Evolutionary conservation across 2,113 vertebrate genomes (phyloP).

Genomic region (Zapus hudsonius): DNA sequence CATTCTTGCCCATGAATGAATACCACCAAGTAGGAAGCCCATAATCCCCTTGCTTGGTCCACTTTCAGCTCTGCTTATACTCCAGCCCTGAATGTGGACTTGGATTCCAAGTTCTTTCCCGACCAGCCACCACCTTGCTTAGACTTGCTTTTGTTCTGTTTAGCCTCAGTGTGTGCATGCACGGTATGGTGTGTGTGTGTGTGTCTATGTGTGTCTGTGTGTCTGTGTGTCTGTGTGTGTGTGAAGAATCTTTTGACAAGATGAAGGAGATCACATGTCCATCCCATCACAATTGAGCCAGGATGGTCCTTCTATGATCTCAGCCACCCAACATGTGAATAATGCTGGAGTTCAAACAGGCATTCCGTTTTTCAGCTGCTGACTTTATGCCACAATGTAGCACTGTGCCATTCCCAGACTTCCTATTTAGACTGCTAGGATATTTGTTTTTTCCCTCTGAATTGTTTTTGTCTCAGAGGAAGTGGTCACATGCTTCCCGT

Average conservation of each 20-base stretch:
- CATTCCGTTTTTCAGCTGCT: not conserved
- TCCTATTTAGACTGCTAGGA: not conserved
- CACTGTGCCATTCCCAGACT: too few species aligned
- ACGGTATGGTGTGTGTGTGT: not conserved
- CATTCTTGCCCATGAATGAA: rapidly evolving
- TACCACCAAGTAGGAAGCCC: not conserved
- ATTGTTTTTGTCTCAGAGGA: not conserved
- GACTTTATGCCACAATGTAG: not conserved
- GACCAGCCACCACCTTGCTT: not conserved
- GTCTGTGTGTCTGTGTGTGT: not conserved
- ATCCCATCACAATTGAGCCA: not conserved
- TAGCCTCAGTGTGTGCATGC: rapidly evolving
- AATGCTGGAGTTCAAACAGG: not conserved
- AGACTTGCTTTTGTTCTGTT: not conserved
- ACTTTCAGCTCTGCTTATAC: too few species aligned
- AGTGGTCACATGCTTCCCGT: not conserved
- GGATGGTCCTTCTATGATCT: rapidly evolving
- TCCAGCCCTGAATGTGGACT: not conserved
- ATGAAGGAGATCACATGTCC: not conserved
- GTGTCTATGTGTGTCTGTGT: not conserved
- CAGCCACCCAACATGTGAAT: rapidly evolving
- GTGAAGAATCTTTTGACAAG: not conserved
- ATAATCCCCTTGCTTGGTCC: not conserved
- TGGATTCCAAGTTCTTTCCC: not conserved
- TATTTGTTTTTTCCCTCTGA: not conserved